These are phyloP conservation scores for Streptopelia turtur DNA, from an alignment of 2,797 vertebrate genomes.

Conservation along the genomic window DNA sequence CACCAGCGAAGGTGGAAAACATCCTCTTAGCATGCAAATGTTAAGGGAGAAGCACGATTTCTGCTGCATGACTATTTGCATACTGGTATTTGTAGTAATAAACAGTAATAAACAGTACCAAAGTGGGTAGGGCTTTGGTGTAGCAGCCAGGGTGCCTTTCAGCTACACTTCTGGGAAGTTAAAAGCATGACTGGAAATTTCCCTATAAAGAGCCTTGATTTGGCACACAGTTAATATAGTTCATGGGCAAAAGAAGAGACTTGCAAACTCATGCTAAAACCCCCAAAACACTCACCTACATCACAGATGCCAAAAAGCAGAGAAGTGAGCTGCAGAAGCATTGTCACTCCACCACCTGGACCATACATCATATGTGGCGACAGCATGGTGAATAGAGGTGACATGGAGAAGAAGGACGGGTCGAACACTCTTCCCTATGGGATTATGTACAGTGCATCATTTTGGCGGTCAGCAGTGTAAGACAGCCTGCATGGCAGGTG, in stretches of 20 bases:
- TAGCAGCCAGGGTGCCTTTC: neutral
- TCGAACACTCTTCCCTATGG: neutral
- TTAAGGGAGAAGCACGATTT: neutral
- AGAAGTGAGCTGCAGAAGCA: neutral
- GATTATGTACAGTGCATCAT: neutral
- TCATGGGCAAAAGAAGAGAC: neutral
- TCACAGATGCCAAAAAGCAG: neutral
- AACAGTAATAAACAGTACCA: neutral
- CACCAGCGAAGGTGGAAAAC: neutral
- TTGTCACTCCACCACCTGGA: neutral
- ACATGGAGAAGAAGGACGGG: neutral
- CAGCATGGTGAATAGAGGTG: neutral
- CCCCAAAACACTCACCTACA: neutral
- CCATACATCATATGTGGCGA: accelerated
- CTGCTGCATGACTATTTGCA: neutral
- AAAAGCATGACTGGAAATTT: neutral
- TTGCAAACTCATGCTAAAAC: neutral
- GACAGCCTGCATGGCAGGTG: neutral
- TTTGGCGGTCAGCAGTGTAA: neutral
- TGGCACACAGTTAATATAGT: neutral
- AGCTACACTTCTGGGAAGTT: neutral
- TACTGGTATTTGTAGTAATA: neutral
- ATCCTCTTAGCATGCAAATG: neutral
- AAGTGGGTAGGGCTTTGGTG: neutral
- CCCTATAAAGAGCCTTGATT: neutral